Conservation (phyloP, 2,113 vertebrate genomes). For the Anas platyrhynchos region DNA sequence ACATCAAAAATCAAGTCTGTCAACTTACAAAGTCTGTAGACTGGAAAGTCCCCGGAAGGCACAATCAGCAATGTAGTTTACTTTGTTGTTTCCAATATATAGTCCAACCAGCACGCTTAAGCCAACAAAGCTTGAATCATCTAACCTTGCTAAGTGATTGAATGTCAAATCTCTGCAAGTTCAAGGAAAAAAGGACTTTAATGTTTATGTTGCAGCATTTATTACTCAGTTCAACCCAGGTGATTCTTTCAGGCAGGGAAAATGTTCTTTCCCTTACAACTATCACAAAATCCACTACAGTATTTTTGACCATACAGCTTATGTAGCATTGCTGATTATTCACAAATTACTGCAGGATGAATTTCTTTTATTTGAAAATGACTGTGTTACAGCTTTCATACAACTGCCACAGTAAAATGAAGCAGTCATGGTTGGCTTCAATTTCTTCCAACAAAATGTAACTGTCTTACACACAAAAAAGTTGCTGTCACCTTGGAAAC, state of each 20-base stretch:
- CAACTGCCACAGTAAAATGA: neutral
- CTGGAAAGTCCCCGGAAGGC: slow-evolving; percentile 91
- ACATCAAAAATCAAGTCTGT: slow-evolving; percentile 9
- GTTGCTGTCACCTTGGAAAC: slow-evolving; percentile 68
- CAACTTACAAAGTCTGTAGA: slow-evolving; percentile 91
- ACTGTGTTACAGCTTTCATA: neutral
- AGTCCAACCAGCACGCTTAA: slow-evolving; percentile 88
- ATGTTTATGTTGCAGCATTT: neutral
- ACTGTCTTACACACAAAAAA: slow-evolving; percentile 7
- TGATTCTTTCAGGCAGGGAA: neutral
- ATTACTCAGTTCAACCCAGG: neutral
- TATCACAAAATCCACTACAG: neutral
- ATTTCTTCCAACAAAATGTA: slow-evolving; percentile 21
- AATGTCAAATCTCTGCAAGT: slow-evolving; percentile 87
- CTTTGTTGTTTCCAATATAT: slow-evolving; percentile 89
- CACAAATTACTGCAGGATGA: slow-evolving; percentile 1
- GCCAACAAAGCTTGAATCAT: slow-evolving; percentile 92
- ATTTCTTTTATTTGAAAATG: slow-evolving; percentile 29
- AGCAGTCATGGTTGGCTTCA: neutral
- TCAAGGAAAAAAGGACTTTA: neutral
- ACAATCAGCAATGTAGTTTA: slow-evolving; percentile 95
- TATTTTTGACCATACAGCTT: neutral
- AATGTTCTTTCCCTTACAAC: neutral
- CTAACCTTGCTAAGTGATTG: slow-evolving; percentile 90
- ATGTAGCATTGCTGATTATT: neutral